phyloP scores from a whole-genome alignment of 2,113 vertebrate genomes.

The Lagenorhynchus albirostris region DNA sequence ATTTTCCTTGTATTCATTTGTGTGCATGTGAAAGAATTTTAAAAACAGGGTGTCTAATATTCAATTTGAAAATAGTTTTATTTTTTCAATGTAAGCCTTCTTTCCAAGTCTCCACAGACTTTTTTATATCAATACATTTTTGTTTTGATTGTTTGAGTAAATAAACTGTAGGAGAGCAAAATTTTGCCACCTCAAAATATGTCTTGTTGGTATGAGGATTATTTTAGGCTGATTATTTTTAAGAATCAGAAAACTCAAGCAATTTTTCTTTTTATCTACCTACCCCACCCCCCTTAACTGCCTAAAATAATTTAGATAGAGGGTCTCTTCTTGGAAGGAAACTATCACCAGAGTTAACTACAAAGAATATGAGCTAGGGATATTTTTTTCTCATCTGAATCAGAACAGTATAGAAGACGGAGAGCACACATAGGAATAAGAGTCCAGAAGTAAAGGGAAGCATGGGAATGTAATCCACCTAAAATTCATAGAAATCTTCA shows the following conservation, averaged over 20 bases:
- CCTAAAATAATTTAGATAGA: too few relatives aligned
- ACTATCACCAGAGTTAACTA: too few relatives aligned
- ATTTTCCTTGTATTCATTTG: background rate
- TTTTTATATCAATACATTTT: background rate
- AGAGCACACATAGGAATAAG: background rate
- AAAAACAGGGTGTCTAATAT: background rate
- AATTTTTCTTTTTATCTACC: too few relatives aligned
- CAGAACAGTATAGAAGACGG: background rate
- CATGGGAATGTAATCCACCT: background rate
- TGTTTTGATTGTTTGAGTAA: background rate
- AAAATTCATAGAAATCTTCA: background rate
- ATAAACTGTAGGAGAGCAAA: background rate
- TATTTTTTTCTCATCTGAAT: background rate
- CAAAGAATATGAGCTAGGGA: background rate
- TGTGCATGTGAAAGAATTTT: background rate
- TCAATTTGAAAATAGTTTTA: background rate
- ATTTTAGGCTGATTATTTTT: too few relatives aligned
- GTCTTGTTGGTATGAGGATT: too few relatives aligned
- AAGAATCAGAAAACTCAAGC: too few relatives aligned
- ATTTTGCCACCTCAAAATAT: too few relatives aligned
- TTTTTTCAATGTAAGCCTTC: background rate
- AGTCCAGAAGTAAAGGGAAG: background rate
- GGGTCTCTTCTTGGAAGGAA: too few relatives aligned
- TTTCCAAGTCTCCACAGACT: background rate
- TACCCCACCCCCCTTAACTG: too few relatives aligned